Percentiles rank a stretch among this genome's conserved stretches.
Conservation (phyloP, 92 coral and sea anemone species). For the Heliopora coerulea region DNA sequence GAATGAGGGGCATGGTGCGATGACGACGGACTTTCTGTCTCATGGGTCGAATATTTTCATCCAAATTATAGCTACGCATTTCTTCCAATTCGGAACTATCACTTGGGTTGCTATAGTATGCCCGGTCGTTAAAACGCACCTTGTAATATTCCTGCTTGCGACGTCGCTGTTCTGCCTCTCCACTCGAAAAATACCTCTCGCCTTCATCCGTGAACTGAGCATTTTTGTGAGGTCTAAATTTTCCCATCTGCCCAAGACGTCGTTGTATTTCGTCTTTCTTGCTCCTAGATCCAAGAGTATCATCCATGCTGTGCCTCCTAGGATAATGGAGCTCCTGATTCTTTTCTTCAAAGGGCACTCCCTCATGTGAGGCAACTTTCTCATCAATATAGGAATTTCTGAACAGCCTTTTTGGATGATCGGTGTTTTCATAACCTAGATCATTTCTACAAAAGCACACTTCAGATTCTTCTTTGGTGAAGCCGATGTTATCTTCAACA, state of each 20-base stretch:
- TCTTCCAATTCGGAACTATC: constrained; percentile 41
- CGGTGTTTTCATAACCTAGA: neutral
- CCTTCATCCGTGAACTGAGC: constrained; percentile 32
- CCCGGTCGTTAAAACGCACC: constrained; percentile 40
- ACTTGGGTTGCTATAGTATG: constrained; percentile 44
- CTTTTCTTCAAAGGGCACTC: neutral
- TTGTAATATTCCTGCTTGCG: constrained; percentile 36
- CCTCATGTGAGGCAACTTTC: neutral
- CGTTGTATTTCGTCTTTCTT: constrained; percentile 37
- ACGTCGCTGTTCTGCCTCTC: constrained; percentile 42
- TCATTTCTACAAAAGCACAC: neutral
- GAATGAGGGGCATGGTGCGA: constrained; percentile 38
- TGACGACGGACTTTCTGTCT: constrained; percentile 25
- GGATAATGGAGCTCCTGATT: neutral
- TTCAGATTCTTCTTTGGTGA: neutral
- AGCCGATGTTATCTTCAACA: neutral
- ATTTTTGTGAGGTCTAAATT: constrained; percentile 9
- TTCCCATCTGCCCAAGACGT: constrained; percentile 21
- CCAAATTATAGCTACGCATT: constrained; percentile 36
- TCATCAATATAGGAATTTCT: neutral
- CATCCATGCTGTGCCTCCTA: constrained; percentile 19
- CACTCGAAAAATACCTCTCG: constrained; percentile 42
- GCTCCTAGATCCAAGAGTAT: constrained; percentile 2
- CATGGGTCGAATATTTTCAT: constrained; percentile 11
- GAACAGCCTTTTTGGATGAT: neutral